phyloP scores from a whole-genome alignment of 2,888 invertebrate genomes.

The Candidula unifasciata region DNA sequence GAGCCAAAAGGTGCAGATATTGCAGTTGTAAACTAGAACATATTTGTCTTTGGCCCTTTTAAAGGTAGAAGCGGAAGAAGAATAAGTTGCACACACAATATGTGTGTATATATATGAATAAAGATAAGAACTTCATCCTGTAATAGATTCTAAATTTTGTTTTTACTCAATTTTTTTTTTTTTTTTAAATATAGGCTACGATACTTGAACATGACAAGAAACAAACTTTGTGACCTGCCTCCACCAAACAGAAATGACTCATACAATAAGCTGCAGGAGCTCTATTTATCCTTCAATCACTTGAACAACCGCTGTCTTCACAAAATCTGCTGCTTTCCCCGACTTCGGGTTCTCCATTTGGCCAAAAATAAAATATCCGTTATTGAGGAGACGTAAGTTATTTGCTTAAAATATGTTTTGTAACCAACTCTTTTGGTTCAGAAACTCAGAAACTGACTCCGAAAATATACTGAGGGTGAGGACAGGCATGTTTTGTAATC shows the following conservation, averaged over 20 bases:
- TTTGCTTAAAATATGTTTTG: neutral
- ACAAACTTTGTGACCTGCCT: conserved; percentile 74
- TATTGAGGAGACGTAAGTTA: conserved; percentile 77
- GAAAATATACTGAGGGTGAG: no score
- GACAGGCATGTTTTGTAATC: no score
- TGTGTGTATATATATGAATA: no score
- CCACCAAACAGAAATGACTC: conserved; percentile 74
- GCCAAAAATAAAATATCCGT: conserved; percentile 78
- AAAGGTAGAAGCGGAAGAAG: no score
- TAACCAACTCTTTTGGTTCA: neutral
- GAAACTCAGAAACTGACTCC: no score
- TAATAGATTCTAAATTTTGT: neutral
- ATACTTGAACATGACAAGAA: conserved; percentile 77
- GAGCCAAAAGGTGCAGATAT: no score
- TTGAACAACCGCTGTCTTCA: conserved; percentile 75
- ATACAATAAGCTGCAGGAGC: conserved; percentile 77
- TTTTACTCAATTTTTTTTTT: no score
- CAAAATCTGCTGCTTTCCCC: conserved; percentile 73
- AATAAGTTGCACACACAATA: no score
- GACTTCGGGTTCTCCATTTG: conserved; percentile 77
- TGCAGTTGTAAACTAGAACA: no score
- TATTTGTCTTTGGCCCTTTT: no score
- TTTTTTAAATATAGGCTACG: conserved; percentile 70
- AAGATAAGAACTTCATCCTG: neutral
- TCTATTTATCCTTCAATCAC: conserved; percentile 77